phyloP scores from a whole-genome alignment of 2,888 invertebrate species.

The Camptogramma bilineatum region DNA sequence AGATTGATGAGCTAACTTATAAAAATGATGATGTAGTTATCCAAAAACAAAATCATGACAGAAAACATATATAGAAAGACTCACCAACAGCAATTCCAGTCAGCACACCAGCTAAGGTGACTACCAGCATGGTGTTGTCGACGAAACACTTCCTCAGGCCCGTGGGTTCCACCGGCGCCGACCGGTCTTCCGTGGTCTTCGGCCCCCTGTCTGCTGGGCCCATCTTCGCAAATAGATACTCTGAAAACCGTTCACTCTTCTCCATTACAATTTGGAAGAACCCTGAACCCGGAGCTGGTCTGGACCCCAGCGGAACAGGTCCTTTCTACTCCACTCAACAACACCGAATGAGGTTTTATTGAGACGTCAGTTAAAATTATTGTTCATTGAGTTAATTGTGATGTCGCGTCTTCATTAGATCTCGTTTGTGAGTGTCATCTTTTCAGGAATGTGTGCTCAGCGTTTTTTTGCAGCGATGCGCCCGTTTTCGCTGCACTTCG shows the following conservation, averaged over 20 bases:
- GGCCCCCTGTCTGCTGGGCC: conserved; percentile 87
- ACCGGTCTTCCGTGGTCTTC: conserved; percentile 86
- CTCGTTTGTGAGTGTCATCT: conserved; percentile 14
- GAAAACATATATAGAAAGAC: conserved; percentile 38
- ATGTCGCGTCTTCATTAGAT: conserved; percentile 16
- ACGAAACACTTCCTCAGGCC: conserved; percentile 89
- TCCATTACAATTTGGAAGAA: conserved; percentile 79
- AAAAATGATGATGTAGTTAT: too few species aligned
- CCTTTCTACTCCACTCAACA: conserved; percentile 14
- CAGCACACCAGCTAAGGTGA: conserved; percentile 92
- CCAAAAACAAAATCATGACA: background rate
- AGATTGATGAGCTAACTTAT: too few species aligned
- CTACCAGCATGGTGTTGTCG: conserved; percentile 91
- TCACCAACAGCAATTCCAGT: conserved; percentile 90
- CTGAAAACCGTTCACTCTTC: conserved; percentile 89
- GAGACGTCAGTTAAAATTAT: conserved; percentile 19
- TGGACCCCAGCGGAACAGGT: conserved; percentile 42
- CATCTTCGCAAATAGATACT: conserved; percentile 93
- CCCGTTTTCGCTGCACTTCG: conserved; percentile 43
- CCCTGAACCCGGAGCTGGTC: conserved; percentile 54
- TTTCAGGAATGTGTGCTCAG: conserved; percentile 9
- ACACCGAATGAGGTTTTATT: conserved; percentile 12
- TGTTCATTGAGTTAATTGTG: conserved; percentile 17
- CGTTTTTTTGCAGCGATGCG: conserved; percentile 30
- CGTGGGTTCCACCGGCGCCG: conserved; percentile 88